Conservation (phyloP, 2,888 invertebrate species). For the Molorchus minor region DNA sequence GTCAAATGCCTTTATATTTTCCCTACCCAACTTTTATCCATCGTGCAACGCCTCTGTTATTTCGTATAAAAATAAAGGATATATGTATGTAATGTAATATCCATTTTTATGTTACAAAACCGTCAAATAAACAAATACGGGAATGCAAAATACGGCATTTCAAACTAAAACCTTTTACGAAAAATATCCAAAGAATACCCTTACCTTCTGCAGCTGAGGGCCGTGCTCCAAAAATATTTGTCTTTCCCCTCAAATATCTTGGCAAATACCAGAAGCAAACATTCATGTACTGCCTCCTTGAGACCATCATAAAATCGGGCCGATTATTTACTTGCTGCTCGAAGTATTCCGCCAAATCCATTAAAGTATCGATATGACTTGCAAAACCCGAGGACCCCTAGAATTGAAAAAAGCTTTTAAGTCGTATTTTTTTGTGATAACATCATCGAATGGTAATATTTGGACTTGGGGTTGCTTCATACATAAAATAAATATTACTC, state of each 20-base stretch:
- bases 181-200: slow-evolving; percentile 5
- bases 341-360: slow-evolving; percentile 63
- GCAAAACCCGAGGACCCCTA: slow-evolving; percentile 65
- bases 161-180: not conserved
- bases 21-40: no score
- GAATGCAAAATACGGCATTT: not conserved
- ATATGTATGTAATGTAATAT: no score
- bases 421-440: slow-evolving; percentile 12
- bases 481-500: slow-evolving; percentile 12
- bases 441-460: slow-evolving; percentile 12
- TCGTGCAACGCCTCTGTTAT: no score
- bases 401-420: slow-evolving; percentile 31
- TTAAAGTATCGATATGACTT: slow-evolving; percentile 65
- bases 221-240: slow-evolving; percentile 56
- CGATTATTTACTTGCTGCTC: slow-evolving; percentile 59
- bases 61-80: no score
- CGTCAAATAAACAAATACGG: no score
- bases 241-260: slow-evolving; percentile 60
- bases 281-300: slow-evolving; percentile 70
- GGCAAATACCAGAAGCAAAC: slow-evolving; percentile 80
- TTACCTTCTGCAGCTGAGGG: slow-evolving; percentile 61
- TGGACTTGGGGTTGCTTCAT: slow-evolving; percentile 3
- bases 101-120: no score
- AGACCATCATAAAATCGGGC: slow-evolving; percentile 62
- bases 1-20: no score